Percentiles rank a stretch among this genome's conserved stretches.
Conservation (phyloP, 2,113 vertebrate species). For the Ardeotis arabs region DNA sequence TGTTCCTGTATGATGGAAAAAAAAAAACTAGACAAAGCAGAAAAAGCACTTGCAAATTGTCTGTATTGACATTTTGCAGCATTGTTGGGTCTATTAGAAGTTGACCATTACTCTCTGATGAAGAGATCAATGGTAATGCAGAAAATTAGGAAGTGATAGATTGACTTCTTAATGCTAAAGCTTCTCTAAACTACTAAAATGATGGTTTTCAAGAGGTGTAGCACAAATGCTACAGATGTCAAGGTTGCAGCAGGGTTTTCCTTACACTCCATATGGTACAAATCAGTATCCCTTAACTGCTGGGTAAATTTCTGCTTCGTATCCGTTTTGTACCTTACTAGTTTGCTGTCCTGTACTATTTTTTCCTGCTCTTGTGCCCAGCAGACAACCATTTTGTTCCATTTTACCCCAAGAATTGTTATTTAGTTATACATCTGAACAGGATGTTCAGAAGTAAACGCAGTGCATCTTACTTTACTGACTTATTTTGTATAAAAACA, state of each 20-base stretch:
- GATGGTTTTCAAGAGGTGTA: not conserved
- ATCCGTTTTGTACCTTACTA: not conserved
- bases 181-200: not conserved
- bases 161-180: not conserved
- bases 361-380: not conserved
- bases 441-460: not conserved
- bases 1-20: not conserved
- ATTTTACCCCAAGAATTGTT: not conserved
- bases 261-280: fast-evolving
- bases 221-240: not conserved
- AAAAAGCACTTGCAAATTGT: not conserved
- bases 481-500: not conserved
- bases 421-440: not conserved
- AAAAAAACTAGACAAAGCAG: not conserved
- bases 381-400: not conserved
- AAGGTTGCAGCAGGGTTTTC: not conserved
- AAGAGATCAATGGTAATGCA: not conserved
- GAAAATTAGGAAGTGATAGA: not conserved
- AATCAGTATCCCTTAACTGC: not conserved
- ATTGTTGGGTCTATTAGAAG: not conserved
- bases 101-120: not conserved
- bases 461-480: not conserved
- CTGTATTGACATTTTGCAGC: not conserved
- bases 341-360: not conserved
- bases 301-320: not conserved